Base-by-base conservation (phyloP, 1,140 invertebrate genomes). In the Lordiphosa stackelbergi region DNA sequence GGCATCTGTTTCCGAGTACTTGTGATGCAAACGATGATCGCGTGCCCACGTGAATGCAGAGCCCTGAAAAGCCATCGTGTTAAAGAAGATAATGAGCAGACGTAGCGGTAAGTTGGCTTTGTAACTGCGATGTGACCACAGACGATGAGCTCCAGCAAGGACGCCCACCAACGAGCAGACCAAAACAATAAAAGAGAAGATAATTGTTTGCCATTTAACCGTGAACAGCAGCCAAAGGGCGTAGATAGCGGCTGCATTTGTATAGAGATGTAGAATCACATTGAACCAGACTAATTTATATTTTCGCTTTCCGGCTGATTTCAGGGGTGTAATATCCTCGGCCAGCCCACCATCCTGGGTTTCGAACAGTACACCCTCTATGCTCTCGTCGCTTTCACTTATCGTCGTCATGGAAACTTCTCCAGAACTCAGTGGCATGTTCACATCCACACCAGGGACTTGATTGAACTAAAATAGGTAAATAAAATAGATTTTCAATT, bases 91-190 rank as follows among this genome's bases (percentile, higher is more conserved):
- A 3, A 91, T 66, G 19, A 90, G 61, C 58, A 90, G 72, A 62
- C 91, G 89, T n/a, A 95, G 85, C 1, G 92, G 93, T 43, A 90
- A 86, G 68, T 90, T 92, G 2, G 95, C 95, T 62, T 94, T 94
- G 86, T 94, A 96, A 35, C 93, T 90, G 61, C 90, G 90, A 81
- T 96, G 95, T 5, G 94, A 88, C 93, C 93, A 96, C n/a, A 95
- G 89, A 41, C 95, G 89, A 88, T 96, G 95, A n/a, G 92, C 91
- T n/a, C 95, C 95, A 3, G 92, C 93, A 7, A 94, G 95, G 31
- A 95, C 88, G 24, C 92, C 92, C 13, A 49, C 4, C 28, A 31
- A 19, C 24, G 0, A 91, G 8, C 12, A 41, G 13, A 38, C 37
- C 37, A 28, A 13, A 13, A 12, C 9, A 12, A 31, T 31, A 7